phyloP scores from a whole-genome alignment of 1,140 invertebrate species.

The Ganaspis sp. region DNA sequence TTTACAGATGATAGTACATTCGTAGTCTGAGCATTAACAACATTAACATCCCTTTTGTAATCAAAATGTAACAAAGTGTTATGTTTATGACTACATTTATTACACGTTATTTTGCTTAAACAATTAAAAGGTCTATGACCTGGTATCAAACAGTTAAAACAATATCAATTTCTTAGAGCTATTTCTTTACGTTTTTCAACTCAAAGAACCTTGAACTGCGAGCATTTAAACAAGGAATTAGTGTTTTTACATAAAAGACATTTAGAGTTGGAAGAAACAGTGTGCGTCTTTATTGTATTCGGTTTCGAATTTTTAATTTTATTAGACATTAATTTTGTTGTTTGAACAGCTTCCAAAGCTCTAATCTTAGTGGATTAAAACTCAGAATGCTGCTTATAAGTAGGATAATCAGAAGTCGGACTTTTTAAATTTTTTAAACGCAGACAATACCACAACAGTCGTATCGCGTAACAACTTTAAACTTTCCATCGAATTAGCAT shows the following conservation, averaged over 20 bases:
- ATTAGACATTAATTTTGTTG: no score
- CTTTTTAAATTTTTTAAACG: constrained; percentile 37
- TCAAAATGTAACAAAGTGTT: background rate
- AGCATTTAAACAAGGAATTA: background rate
- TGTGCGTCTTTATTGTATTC: no score
- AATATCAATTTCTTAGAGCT: background rate
- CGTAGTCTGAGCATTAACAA: no score
- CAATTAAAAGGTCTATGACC: background rate
- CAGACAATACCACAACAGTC: constrained; percentile 13
- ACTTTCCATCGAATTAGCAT: background rate
- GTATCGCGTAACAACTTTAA: constrained; percentile 31
- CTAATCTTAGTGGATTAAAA: background rate
- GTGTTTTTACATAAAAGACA: background rate
- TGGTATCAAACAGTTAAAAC: background rate
- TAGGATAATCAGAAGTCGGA: background rate
- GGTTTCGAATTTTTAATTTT: no score
- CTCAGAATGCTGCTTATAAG: background rate
- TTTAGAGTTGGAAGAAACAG: no score
- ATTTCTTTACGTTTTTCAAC: background rate
- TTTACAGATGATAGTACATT: no score
- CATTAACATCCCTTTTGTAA: background rate
- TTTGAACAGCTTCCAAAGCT: no score
- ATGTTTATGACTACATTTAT: background rate
- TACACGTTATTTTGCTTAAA: background rate
- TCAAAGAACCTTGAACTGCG: background rate